phyloP scores from a whole-genome alignment of 2,797 vertebrate species.

The Pogonophryne albipinna region DNA sequence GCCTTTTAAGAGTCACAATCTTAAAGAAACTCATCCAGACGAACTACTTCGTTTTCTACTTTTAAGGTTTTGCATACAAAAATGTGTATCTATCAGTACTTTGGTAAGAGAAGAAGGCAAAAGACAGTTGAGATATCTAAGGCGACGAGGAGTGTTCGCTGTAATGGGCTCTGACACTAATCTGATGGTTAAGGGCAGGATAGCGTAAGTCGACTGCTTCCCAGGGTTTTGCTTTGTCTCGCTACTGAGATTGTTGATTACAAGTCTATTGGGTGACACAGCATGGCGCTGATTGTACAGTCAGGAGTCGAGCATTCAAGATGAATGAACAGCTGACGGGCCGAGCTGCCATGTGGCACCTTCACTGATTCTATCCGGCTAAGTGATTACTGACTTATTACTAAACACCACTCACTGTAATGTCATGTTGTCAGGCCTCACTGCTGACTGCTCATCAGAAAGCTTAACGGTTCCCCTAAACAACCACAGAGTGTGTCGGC shows the following conservation, averaged over 20 bases:
- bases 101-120: too few species aligned
- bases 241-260: conserved; percentile 53
- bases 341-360: conserved; percentile 32
- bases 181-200: conserved; percentile 63
- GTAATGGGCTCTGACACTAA: conserved; percentile 78
- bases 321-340: background rate
- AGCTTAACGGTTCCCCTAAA: background rate
- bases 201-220: conserved; percentile 61
- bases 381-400: background rate
- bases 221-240: conserved; percentile 67
- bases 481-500: background rate
- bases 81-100: too few species aligned
- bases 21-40: too few species aligned
- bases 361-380: conserved; percentile 1
- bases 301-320: conserved; percentile 38
- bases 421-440: conserved; percentile 10
- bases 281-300: conserved; percentile 62
- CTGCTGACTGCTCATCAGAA: background rate
- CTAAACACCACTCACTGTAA: background rate
- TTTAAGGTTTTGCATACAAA: too few species aligned
- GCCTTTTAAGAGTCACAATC: conserved; percentile 5
- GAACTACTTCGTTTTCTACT: too few species aligned
- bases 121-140: too few species aligned
- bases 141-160: conserved; percentile 42
- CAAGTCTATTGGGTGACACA: conserved; percentile 55